Conservation (phyloP, 2,888 invertebrate species). For the Eristalis tenax region DNA sequence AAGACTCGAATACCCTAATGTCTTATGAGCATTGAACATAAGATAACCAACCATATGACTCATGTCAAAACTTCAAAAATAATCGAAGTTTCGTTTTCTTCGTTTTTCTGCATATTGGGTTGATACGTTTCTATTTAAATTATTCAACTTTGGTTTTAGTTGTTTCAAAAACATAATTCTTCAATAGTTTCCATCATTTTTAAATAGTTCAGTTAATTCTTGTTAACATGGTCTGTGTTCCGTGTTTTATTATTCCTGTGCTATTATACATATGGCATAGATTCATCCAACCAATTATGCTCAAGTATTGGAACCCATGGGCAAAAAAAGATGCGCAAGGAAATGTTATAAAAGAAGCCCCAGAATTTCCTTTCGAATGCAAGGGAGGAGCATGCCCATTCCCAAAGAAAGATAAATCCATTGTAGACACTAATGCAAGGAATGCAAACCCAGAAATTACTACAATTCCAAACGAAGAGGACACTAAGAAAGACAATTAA, state of each 20-base stretch:
- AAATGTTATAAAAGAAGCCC: conserved; percentile 82
- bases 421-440: background rate
- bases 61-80: conserved; percentile 17
- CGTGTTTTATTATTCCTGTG: conserved; percentile 92
- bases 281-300: conserved; percentile 90
- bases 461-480: conserved; percentile 5
- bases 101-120: background rate
- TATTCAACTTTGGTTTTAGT: background rate
- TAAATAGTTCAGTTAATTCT: background rate
- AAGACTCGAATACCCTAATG: background rate
- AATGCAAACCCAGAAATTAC: background rate
- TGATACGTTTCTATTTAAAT: too few species aligned
- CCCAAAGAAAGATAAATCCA: conserved; percentile 71
- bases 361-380: conserved; percentile 84
- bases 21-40: background rate
- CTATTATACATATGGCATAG: conserved; percentile 92
- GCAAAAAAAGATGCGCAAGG: conserved; percentile 85
- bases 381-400: conserved; percentile 83
- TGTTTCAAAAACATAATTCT: background rate
- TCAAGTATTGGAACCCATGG: conserved; percentile 92
- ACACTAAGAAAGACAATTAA: conserved; percentile 60
- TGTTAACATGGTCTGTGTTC: conserved; percentile 87
- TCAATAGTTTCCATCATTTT: too few species aligned
- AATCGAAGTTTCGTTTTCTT: background rate
- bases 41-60: conserved; percentile 19